phyloP scores from a whole-genome alignment of 2,888 invertebrate genomes.

The Drosophila helvetica region DNA sequence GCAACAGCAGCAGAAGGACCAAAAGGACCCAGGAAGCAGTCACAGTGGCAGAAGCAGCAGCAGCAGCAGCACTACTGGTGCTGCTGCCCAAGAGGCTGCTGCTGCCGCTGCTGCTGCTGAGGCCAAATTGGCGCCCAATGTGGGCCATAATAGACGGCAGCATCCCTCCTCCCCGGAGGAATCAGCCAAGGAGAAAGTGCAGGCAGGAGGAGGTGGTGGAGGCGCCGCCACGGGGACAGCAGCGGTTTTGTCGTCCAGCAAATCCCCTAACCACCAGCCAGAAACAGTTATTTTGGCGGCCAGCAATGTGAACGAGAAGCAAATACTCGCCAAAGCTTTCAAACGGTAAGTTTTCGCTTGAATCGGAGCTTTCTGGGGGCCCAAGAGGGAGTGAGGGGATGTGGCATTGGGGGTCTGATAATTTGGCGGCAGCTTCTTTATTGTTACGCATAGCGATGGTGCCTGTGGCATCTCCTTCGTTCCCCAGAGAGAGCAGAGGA shows the following conservation, averaged over 20 bases:
- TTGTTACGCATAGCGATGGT: constrained; percentile 58
- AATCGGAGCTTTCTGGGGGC: no score
- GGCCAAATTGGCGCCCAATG: constrained; percentile 54
- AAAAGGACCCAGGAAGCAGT: constrained; percentile 35
- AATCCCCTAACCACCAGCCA: constrained; percentile 79
- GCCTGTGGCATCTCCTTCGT: constrained; percentile 50
- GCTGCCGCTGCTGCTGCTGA: constrained; percentile 5
- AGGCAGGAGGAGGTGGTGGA: constrained; percentile 53
- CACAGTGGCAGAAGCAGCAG: constrained; percentile 16
- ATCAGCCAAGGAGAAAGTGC: constrained; percentile 16
- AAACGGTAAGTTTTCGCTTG: constrained; percentile 83
- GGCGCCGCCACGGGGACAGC: constrained; percentile 16
- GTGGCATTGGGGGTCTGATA: constrained; percentile 50
- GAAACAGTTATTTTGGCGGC: constrained; percentile 85
- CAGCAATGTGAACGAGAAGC: constrained; percentile 84
- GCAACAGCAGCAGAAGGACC: constrained; percentile 47
- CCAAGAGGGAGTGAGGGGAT: not conserved
- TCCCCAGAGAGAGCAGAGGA: not conserved
- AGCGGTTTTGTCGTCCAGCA: constrained; percentile 22
- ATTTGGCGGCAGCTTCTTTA: constrained; percentile 71
- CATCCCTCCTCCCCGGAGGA: constrained; percentile 15
- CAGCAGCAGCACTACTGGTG: constrained; percentile 13
- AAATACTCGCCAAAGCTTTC: constrained; percentile 84
- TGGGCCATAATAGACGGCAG: constrained; percentile 50
- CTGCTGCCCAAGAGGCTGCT: not conserved